Evolutionary conservation across 35 echinoderm and acorn worm genomes (phyloP), one percentile per base, ranked within the genome.

Genomic region (Holothuria glaberrima): DNA sequence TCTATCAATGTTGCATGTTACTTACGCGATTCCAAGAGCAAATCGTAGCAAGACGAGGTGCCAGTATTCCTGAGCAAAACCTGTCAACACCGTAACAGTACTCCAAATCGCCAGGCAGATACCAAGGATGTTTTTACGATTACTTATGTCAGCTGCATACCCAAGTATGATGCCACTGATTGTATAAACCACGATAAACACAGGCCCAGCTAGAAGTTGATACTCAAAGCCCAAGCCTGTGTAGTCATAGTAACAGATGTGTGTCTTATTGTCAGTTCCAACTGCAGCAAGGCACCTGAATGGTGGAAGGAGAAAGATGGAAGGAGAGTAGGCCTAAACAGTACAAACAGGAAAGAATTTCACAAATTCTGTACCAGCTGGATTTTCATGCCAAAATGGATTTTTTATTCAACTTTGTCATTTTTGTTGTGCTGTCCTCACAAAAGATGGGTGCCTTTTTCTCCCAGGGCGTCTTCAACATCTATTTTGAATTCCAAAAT

Each of bases 1-100:
- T 4, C 2, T 4, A 7, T 41, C 36, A 41, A 41, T 54, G 12
- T 54, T 54, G 0, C 13, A 17, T 54, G 5, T 14, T 54, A 54
- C 94, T 93, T 91, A 96, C 94, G 79, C 91, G 38, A 93, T 90
- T 0, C 94, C 94, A 17, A 96, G 62, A 62, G 86, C 88, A 54
- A 96, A 90, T 59, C 94, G 52, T 3, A 96, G 91, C 22, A 96
- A 21, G 12, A 93, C 88, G 6, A 96, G 57, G 66, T 96, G 94
- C 94, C 94, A 96, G 58, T 96, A 96, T 72, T 93, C 91, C 36
- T 89, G 69, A 26, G 94, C 87, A 71, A 96, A 96, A 25, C 94
- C 94, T 13, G 94, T 96, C 3, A 96, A 56, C 5, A 96, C 33
- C 1, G 94, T 96, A 56, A 93, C 92, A 9, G 75, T 36, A 79